These are phyloP conservation scores for Coremacera marginata DNA, from an alignment of 2,888 invertebrate genomes.

Conservation along the genomic window DNA sequence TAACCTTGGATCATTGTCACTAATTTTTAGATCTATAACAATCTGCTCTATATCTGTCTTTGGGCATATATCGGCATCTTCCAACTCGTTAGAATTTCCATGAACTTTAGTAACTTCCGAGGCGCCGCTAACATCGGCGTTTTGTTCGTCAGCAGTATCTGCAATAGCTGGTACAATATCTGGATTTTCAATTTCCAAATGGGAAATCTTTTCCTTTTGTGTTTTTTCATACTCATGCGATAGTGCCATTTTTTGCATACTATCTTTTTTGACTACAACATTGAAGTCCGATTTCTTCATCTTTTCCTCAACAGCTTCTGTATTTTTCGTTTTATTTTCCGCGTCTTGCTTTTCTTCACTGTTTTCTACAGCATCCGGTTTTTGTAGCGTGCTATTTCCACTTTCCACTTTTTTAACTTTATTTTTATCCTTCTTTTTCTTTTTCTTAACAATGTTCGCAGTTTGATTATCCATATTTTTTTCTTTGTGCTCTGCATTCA, in stretches of 20 bases:
- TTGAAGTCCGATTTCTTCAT: not conserved
- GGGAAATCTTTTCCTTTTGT: not conserved
- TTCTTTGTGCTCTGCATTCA: not conserved
- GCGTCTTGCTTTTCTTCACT: slow-evolving; percentile 14
- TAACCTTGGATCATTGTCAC: not conserved
- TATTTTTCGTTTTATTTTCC: not conserved
- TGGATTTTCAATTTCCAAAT: not conserved
- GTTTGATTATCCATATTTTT: not conserved
- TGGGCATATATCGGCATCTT: not conserved
- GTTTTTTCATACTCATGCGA: not conserved
- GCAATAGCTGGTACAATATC: not conserved
- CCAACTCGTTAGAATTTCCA: not conserved
- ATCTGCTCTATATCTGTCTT: not conserved
- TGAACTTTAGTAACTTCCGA: not conserved
- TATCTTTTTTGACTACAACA: not conserved
- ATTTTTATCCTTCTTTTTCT: slow-evolving; percentile 1
- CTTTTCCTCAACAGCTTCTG: not conserved
- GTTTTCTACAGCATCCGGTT: slow-evolving; percentile 34
- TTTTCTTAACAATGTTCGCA: slow-evolving; percentile 30
- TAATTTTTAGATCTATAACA: not conserved
- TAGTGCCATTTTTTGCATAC: not conserved
- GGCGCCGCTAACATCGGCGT: not conserved
- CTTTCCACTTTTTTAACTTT: slow-evolving; percentile 3
- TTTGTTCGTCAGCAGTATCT: not conserved
- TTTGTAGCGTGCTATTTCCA: not conserved